Conservation (phyloP, 2,113 vertebrate species). For the Elephantulus edwardii region DNA sequence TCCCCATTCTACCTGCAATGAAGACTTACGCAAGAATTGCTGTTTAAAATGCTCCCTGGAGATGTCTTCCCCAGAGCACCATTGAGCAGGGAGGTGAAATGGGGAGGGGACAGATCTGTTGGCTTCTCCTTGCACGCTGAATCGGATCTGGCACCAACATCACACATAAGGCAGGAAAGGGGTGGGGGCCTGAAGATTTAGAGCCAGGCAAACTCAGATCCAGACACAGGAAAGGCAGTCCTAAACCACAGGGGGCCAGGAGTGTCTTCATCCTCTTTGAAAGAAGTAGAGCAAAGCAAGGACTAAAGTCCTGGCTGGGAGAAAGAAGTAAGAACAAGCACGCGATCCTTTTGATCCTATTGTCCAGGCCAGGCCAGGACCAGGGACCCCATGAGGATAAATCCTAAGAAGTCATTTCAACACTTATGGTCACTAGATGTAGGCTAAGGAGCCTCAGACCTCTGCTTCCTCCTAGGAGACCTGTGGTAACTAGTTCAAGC, state of each 20-base stretch:
- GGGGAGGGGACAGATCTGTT: no score
- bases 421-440: neutral
- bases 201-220: neutral
- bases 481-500: accelerated
- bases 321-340: neutral
- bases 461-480: neutral
- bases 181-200: accelerated
- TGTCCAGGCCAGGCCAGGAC: neutral
- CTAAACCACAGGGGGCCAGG: accelerated
- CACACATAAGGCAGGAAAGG: neutral
- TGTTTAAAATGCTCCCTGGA: neutral
- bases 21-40: neutral
- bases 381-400: no score
- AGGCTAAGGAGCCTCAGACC: neutral
- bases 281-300: neutral
- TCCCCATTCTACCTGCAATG: neutral
- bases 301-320: neutral
- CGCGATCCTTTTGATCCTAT: neutral
- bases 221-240: accelerated
- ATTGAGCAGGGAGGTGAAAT: neutral
- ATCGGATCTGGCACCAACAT: neutral
- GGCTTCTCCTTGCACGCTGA: neutral
- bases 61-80: neutral
- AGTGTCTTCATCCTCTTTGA: no score
- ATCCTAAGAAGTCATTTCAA: neutral